Evolutionary conservation across 2,113 vertebrate genomes (phyloP).

Genomic region (Elaphurus davidianus): DNA sequence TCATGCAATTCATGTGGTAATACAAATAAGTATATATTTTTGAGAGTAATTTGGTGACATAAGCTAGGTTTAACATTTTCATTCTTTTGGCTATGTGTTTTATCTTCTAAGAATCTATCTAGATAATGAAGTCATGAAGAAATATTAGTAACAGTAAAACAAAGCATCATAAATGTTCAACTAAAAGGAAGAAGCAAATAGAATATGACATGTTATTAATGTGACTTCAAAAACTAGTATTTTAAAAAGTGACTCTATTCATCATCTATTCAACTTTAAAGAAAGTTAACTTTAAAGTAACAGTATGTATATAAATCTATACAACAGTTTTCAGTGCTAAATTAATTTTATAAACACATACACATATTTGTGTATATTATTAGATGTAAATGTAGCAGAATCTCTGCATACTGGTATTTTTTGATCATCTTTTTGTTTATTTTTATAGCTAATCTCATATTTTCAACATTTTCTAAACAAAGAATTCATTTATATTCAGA

Average conservation of each 20-base stretch:
- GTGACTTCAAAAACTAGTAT: neutral
- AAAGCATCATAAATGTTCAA: neutral
- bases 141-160: neutral
- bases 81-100: neutral
- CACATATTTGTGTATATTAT: neutral
- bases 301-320: neutral
- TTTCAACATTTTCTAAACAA: neutral
- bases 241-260: neutral
- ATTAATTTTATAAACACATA: neutral
- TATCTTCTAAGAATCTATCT: neutral
- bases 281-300: neutral
- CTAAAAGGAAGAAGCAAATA: neutral
- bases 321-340: neutral
- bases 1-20: neutral
- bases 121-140: neutral
- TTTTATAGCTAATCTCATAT: neutral
- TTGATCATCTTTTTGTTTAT: neutral
- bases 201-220: neutral
- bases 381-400: neutral
- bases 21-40: neutral
- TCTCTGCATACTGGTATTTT: neutral
- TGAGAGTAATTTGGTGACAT: neutral
- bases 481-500: neutral
- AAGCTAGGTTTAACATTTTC: neutral
- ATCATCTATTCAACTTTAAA: neutral